Conservation (phyloP, 1,140 invertebrate species). For the honey bee (Apis mellifera) region DNA sequence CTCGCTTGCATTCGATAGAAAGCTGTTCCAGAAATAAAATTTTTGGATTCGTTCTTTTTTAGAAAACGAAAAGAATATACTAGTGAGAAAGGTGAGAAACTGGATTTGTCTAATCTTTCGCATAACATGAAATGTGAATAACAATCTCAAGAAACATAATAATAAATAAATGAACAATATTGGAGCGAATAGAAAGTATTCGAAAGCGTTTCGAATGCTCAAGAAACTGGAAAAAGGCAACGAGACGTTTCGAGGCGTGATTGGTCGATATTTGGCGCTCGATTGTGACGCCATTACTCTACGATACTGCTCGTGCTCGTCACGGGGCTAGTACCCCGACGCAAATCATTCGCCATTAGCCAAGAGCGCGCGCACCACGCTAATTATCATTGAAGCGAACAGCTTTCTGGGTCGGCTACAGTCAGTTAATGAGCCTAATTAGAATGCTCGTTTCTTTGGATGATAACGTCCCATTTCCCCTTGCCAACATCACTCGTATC, state of each 20-base stretch:
- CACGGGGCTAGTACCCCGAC: not conserved
- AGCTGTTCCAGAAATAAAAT: too few relatives aligned
- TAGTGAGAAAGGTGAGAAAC: too few relatives aligned
- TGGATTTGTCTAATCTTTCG: too few relatives aligned
- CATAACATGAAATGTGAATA: too few relatives aligned
- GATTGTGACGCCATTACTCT: too few relatives aligned
- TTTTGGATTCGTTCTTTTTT: too few relatives aligned
- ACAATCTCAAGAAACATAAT: too few relatives aligned
- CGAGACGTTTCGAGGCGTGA: not conserved
- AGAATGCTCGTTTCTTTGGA: slow-evolving; percentile 22
- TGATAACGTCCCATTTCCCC: not conserved
- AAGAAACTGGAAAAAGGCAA: not conserved
- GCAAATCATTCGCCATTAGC: slow-evolving; percentile 33
- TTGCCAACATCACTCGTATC: not conserved
- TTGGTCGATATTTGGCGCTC: not conserved
- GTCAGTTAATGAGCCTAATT: slow-evolving; percentile 34
- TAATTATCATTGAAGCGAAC: slow-evolving; percentile 25
- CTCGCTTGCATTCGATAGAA: too few relatives aligned
- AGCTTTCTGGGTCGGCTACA: slow-evolving; percentile 9
- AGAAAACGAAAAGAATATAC: too few relatives aligned
- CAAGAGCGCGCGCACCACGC: not conserved
- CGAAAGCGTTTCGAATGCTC: too few relatives aligned
- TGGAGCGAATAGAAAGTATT: too few relatives aligned
- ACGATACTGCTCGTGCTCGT: not conserved
- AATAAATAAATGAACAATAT: too few relatives aligned